Conservation (phyloP, 2,888 invertebrate species). For the Rotaria socialis region DNA sequence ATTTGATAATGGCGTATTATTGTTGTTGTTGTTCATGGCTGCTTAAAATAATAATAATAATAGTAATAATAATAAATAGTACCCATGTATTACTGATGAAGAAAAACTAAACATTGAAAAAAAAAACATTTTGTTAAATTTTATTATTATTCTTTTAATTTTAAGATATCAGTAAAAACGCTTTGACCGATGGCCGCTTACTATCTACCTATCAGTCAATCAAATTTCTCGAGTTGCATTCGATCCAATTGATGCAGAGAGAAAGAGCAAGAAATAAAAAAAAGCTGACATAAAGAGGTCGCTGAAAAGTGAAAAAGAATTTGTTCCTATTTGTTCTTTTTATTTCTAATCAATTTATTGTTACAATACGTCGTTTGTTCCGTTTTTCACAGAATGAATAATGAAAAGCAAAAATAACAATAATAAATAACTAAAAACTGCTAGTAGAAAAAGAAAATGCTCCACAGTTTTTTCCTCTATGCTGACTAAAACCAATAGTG, state of each 20-base stretch:
- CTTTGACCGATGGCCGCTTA: not conserved
- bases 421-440: not conserved
- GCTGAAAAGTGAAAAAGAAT: not conserved
- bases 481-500: too few species aligned
- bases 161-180: not conserved
- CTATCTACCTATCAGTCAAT: slow-evolving; percentile 27
- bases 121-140: not conserved
- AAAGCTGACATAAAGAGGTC: slow-evolving; percentile 17
- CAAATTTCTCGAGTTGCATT: not conserved
- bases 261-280: not conserved
- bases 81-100: not conserved
- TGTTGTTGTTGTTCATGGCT: not conserved
- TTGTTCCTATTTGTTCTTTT: slow-evolving; percentile 21
- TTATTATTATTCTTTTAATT: not conserved
- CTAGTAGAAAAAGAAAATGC: too few species aligned
- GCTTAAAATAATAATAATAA: not conserved
- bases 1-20: slow-evolving; percentile 16
- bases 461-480: too few species aligned
- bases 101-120: not conserved
- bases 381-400: not conserved
- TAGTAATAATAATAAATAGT: not conserved
- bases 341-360: not conserved
- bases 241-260: slow-evolving; percentile 15
- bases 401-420: not conserved
- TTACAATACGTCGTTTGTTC: not conserved